Evolutionary conservation across 2,113 vertebrate species (phyloP), one percentile per base, ranked within the genome.

Genomic region (Zosterops pallidus): DNA sequence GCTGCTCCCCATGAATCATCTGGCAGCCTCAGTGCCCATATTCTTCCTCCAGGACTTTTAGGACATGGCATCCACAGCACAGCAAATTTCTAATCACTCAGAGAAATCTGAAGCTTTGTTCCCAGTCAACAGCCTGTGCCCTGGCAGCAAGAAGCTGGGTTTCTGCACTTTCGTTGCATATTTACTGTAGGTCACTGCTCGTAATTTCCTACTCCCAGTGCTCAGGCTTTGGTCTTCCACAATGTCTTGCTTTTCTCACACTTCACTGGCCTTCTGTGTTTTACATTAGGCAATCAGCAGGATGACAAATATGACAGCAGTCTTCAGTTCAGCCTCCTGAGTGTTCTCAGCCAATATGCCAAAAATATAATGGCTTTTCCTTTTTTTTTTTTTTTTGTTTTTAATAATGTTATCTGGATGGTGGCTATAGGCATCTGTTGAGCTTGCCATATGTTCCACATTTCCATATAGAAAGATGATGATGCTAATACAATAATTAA

Each of bases 401-500:
- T 86, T 84, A 90, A 62, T 91, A 85, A 65, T 6, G 5, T 90
- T 95, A 83, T 91, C 81, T 84, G 86, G 86, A 60, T 62, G 47
- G 80, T 22, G 5, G 57, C 47, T 95, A 70, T 91, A 94, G 33
- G 79, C 23, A 92, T 91, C 57, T 85, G 52, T 69, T 77, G 62
- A 75, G 65, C 31, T 97, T 90, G 67, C 81, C 95, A 79, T 96
- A 90, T 87, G 80, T 41, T 90, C 37, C 83, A 62, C 33, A 74
- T 55, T 77, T 96, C 85, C 75, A 63, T 87, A 90, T 35, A 93
- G 76, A 83, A 91, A 87, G 80, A 71, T 59, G 74, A 63, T 78
- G 62, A 64, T 83, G 67, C 39, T 96, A 95, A 96, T 97, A 92
- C 96, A 97, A 95, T 81, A 71, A 96, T 91, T 78, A 92, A 87